A percentile compares a stretch with the other conserved stretches of the same genome.
Conservation (phyloP, 1,140 invertebrate genomes). For the Heterodera schachtii region DNA sequence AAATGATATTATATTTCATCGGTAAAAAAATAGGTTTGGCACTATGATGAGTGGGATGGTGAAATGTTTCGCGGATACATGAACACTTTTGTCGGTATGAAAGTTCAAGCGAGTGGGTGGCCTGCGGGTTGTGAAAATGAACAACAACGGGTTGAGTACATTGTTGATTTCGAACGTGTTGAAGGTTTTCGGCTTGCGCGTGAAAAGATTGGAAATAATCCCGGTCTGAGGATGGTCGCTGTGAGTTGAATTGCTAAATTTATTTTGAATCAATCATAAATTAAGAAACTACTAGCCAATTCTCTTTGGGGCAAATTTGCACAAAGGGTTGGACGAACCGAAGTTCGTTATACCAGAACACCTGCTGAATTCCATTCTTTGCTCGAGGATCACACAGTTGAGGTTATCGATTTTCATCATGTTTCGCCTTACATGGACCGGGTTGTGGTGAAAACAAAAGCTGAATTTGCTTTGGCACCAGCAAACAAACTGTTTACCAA, state of each 20-base stretch:
- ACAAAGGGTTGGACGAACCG: neutral
- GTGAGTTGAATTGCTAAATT: no score
- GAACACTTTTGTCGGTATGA: no score
- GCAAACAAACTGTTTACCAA: neutral
- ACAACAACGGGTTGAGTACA: neutral
- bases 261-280: no score
- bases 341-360: neutral
- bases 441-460: neutral
- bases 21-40: neutral
- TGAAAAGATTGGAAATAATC: neutral
- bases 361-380: neutral
- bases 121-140: neutral
- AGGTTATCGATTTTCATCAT: neutral
- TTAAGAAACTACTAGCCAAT: neutral
- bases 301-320: neutral
- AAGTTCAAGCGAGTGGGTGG: neutral
- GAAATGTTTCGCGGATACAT: neutral
- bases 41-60: conserved; percentile 1
- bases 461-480: conserved; percentile 4
- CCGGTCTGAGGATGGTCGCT: neutral
- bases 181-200: neutral
- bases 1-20: no score
- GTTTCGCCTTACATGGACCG: neutral
- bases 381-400: neutral
- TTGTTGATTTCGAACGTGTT: neutral